These are phyloP conservation scores for Sceloporus tristichus DNA, from an alignment of 2,113 vertebrate species.

Conservation along the genomic window DNA sequence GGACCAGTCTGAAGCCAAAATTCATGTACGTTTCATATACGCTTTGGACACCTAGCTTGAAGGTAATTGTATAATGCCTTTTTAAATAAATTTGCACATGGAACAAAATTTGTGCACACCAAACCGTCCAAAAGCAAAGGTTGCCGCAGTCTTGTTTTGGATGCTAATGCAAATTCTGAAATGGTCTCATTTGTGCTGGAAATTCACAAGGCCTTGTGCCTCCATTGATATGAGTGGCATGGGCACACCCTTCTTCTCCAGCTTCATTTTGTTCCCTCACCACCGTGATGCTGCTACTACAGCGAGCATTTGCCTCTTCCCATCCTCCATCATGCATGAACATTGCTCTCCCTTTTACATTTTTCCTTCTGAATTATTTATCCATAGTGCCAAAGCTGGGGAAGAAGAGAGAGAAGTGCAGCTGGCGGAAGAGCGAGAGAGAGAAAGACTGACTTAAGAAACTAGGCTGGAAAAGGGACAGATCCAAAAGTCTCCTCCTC, in stretches of 20 bases:
- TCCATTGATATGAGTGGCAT: not conserved
- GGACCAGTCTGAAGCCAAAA: too few species aligned
- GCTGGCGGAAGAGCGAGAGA: too few species aligned
- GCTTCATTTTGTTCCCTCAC: rapidly evolving
- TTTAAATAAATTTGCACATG: too few species aligned
- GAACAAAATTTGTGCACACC: too few species aligned
- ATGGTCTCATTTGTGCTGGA: not conserved
- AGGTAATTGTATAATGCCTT: too few species aligned
- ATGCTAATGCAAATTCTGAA: too few species aligned
- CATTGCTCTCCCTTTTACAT: conserved; percentile 36
- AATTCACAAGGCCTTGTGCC: not conserved
- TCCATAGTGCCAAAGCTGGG: not conserved
- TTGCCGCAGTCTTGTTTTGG: too few species aligned
- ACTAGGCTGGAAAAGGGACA: rapidly evolving
- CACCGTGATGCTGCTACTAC: rapidly evolving
- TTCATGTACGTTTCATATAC: too few species aligned
- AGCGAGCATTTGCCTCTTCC: not conserved
- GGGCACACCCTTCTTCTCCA: not conserved
- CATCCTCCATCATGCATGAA: not conserved
- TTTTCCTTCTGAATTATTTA: conserved; percentile 62
- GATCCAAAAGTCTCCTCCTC: not conserved
- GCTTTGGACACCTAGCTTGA: too few species aligned
- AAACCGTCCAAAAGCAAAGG: too few species aligned
- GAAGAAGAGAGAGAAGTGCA: conserved; percentile 32
- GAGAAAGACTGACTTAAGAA: not conserved